A percentile compares a stretch with the other conserved stretches of the same genome.
phyloP scores from a whole-genome alignment of 2,797 vertebrate species.

The Monodelphis domestica region DNA sequence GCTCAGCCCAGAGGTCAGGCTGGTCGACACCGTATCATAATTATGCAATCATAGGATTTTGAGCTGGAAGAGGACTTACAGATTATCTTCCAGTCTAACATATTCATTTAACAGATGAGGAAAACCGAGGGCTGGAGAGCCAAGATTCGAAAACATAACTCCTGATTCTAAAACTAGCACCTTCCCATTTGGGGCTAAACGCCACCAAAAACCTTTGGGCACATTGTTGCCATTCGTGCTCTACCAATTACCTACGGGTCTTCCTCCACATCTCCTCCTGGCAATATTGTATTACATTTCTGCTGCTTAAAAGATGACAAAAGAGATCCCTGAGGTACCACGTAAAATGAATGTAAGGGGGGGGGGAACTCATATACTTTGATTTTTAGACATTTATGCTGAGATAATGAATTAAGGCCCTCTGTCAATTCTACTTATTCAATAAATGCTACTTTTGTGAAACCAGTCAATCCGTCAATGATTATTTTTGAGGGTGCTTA shows the following conservation, averaged over 20 bases:
- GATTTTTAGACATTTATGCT: slow-evolving; percentile 43
- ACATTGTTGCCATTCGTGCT: background rate
- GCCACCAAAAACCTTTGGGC: background rate
- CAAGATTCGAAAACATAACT: background rate
- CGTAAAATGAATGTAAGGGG: background rate
- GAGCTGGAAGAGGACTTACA: background rate
- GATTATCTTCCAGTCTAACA: background rate
- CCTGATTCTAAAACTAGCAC: background rate
- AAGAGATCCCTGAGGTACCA: background rate
- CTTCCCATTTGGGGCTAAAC: background rate
- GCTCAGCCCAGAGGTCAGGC: slow-evolving; percentile 40
- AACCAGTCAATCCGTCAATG: background rate
- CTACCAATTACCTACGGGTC: background rate
- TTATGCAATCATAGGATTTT: background rate
- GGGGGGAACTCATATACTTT: background rate
- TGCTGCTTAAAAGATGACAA: background rate
- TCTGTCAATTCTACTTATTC: slow-evolving; percentile 31
- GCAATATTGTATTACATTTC: background rate
- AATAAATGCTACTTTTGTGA: slow-evolving; percentile 38
- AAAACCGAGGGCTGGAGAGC: background rate
- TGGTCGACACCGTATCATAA: background rate
- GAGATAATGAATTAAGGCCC: slow-evolving; percentile 34
- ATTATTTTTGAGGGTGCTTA: background rate
- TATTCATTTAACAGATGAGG: background rate
- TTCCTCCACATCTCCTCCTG: background rate